phyloP scores from a whole-genome alignment of 2,113 vertebrate genomes.

The Leptobrachium ailaonicum region DNA sequence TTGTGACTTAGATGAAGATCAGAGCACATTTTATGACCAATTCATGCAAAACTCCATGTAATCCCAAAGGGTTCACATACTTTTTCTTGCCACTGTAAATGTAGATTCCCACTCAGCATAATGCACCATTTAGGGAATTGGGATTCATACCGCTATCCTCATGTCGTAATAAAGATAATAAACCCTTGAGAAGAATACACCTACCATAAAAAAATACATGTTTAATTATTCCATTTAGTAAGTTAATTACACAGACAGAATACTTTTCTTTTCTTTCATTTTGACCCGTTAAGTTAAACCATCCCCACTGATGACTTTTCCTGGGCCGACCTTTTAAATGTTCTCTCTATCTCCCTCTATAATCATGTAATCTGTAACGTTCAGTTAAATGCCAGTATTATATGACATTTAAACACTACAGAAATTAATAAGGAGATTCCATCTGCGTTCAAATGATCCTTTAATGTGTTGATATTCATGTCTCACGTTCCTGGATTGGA shows the following conservation, averaged over 20 bases:
- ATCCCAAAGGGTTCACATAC: too few relatives aligned
- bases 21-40: too few relatives aligned
- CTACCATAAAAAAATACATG: background rate
- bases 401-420: conserved; percentile 37
- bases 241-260: conserved; percentile 24
- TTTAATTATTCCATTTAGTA: conserved; percentile 10
- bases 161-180: too few relatives aligned
- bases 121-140: too few relatives aligned
- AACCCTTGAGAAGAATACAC: background rate
- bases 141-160: too few relatives aligned
- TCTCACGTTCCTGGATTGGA: conserved; percentile 1
- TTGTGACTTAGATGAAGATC: too few relatives aligned
- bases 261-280: conserved; percentile 11
- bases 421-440: conserved; percentile 20
- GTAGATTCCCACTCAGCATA: too few relatives aligned
- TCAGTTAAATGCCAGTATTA: conserved; percentile 35
- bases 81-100: too few relatives aligned
- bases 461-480: conserved; percentile 23
- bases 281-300: conserved; percentile 37
- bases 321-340: conserved; percentile 37
- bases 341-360: conserved; percentile 1
- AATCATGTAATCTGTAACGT: conserved; percentile 25
- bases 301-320: conserved; percentile 21
- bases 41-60: too few relatives aligned
- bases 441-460: conserved; percentile 16